Evolutionary conservation across 2,113 vertebrate species (phyloP).

Genomic region (Calonectris borealis): DNA sequence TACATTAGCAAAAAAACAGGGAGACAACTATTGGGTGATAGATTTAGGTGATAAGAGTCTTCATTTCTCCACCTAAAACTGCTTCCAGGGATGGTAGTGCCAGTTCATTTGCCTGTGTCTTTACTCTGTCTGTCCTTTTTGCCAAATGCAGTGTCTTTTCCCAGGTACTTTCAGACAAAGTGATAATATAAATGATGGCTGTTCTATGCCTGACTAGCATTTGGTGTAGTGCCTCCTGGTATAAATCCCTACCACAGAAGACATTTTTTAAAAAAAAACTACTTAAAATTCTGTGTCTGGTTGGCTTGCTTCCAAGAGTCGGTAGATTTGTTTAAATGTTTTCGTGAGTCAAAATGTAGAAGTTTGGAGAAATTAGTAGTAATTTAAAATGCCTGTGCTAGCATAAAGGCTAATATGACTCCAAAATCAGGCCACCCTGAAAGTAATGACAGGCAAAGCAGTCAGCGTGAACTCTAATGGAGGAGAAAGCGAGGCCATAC

Average conservation of each 20-base stretch:
- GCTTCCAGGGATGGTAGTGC: background rate
- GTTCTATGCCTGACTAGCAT: background rate
- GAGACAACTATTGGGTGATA: background rate
- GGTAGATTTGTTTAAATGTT: background rate
- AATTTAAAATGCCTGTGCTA: background rate
- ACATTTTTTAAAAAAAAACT: background rate
- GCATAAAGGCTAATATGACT: background rate
- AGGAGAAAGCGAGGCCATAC: background rate
- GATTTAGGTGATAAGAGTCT: background rate
- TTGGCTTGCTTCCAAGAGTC: background rate
- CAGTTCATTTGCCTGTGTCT: background rate
- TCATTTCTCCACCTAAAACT: background rate
- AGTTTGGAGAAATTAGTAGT: background rate
- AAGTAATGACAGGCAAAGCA: background rate
- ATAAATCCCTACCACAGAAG: background rate
- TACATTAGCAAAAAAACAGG: background rate
- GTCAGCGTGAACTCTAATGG: background rate
- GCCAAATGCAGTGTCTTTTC: background rate
- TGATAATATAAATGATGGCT: background rate
- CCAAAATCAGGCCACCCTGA: background rate
- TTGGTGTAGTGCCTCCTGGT: background rate
- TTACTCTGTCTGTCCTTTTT: background rate
- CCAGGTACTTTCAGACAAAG: background rate
- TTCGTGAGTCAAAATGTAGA: background rate
- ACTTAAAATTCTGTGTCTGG: background rate